Base-by-base conservation (phyloP, 1,140 invertebrate genomes). In the Cylas formicarius region DNA sequence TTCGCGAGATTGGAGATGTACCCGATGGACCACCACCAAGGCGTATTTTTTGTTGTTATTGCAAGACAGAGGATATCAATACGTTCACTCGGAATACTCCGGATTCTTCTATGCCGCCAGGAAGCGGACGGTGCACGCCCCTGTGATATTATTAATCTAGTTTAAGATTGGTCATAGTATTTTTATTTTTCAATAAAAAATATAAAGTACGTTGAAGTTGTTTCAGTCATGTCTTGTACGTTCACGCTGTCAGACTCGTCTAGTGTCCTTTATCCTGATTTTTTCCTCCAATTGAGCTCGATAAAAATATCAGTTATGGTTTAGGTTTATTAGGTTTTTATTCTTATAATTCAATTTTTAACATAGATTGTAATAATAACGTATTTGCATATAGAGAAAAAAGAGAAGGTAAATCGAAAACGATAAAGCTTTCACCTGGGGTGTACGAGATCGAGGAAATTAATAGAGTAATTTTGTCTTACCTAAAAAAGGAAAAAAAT, bases 301-400 rank as follows among this genome's bases (percentile, higher is more conserved):
- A 50, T 45, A 18, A 26, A 33, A 21, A 27, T 28, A 14, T 22
- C 22, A 23, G 22, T 17, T 50, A 50, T 28, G 41, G 36, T 8
- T 21, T 50, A 16, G 41, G 29, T 11, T 22, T 39, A n/a, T 31
- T 38, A 17, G 31, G 31, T 13, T 50, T 50, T 26, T 35, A 38
- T 22, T 19, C 35, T 5, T 50, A 38, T 19, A 50, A 44, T 33
- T 32, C 33, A 10, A 44, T 50, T 36, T 31, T 31, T 21, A 33
- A 44, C 33, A n/a, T 40, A n/a, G 26, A 40, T 40, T 34, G 39
- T 14, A 46, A 33, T 11, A 50, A 44, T 32, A 44, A 33, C 14
- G n/a, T 20, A 24, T 35, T 49, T 9, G 13, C 9, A 14, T 14
- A 17, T 2, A n/a, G 5, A 24, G 10, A 29, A 20, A 4, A 44